Evolutionary conservation across 2,113 vertebrate genomes (phyloP).

Genomic region (Meleagris gallopavo): DNA sequence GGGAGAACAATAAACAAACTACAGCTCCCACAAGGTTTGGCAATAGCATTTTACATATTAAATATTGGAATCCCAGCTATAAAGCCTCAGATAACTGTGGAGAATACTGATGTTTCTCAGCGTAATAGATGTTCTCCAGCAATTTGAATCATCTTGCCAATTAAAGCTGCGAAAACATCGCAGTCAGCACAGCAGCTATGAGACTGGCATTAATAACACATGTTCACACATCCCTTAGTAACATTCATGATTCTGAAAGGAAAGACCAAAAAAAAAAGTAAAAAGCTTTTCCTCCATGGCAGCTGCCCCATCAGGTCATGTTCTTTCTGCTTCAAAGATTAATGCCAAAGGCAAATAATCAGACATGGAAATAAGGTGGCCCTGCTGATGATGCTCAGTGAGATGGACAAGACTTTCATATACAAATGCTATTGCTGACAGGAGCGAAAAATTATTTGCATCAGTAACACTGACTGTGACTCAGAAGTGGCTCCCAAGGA

Average conservation of each 20-base stretch:
- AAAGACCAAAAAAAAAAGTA: not conserved
- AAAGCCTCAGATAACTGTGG: not conserved
- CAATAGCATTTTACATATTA: not conserved
- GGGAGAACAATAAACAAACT: fast-evolving
- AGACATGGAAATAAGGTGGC: not conserved
- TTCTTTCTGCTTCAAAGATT: not conserved
- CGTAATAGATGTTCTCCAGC: not conserved
- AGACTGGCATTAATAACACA: not conserved
- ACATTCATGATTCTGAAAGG: not conserved
- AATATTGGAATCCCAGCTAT: not conserved
- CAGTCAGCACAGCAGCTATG: not conserved
- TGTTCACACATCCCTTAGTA: not conserved
- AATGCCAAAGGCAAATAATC: slow-evolving; percentile 1
- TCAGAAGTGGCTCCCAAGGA: not conserved
- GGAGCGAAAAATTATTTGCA: not conserved
- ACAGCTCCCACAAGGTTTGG: not conserved
- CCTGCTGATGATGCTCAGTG: not conserved
- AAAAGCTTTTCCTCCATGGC: not conserved
- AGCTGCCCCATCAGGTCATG: not conserved
- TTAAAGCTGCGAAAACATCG: not conserved
- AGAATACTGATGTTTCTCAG: fast-evolving
- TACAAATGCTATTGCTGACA: not conserved
- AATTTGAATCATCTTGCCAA: not conserved
- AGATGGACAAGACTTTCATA: not conserved
- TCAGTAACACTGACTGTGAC: not conserved